Evolutionary conservation across 2,797 vertebrate genomes (phyloP), one percentile per base, ranked within the genome.

Genomic region (Pseudotriccus pelzelni): DNA sequence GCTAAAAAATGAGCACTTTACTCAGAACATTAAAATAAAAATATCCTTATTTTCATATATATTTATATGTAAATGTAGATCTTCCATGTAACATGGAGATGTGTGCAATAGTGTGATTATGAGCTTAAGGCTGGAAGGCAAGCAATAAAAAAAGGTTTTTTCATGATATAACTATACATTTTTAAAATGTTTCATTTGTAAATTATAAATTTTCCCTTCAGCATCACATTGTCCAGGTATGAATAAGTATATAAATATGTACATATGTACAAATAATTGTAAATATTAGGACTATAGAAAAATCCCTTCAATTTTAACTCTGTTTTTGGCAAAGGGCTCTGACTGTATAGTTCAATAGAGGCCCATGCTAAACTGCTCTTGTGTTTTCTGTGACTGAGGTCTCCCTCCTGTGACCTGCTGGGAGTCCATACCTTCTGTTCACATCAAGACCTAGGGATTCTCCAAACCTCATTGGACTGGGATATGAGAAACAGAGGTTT

Each of bases 171-270:
- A 85, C 50, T 94, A 96, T 63, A 93, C 62, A 88, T 58, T 96
- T 94, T 94, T 1, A 41, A 96, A 96, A 89, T 90, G 82, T 96
- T 97, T 95, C 49, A 37, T 81, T 96, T 97, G 78, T 97, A 96
- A 97, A 94, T 92, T 95, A 77, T 77, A 56, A 88, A 92, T 81
- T 91, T 62, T 58, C 70, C 91, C 67, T 84, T 94, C 80, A 94
- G 83, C n/a, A 16, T 92, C 68, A 89, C 12, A 63, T 66, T 96
- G 74, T 96, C 96, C 73, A 87, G 78, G 36, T 97, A 87, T 83
- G 76, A 97, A 96, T 88, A 96, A 86, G 94, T 97, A 92, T 97
- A 97, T 98, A 98, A 96, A 97, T 97, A 97, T 98, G 96, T 98
- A 97, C 59, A 97, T 97, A 97, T 97, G 95, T 98, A 97, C 85